Evolutionary conservation across 2,797 vertebrate genomes (phyloP).

Genomic region (Nothura maculosa): DNA sequence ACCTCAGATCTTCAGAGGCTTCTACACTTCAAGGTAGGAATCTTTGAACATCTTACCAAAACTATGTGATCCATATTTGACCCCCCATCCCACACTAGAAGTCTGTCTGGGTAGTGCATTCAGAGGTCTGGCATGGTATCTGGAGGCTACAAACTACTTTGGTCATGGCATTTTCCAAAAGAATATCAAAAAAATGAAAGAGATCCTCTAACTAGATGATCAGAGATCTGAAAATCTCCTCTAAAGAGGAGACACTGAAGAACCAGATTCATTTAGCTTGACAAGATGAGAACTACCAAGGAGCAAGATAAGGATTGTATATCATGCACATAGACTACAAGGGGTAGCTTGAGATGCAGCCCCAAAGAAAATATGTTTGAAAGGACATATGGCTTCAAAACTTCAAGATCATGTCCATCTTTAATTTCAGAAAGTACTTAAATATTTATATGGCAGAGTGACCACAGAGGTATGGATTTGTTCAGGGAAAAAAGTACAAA

Average conservation of each 20-base stretch:
- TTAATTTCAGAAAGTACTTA: background rate
- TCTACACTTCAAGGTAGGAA: background rate
- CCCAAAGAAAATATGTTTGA: background rate
- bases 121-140: background rate
- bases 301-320: background rate
- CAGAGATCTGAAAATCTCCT: background rate
- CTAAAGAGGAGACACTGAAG: background rate
- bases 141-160: background rate
- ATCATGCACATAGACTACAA: accelerated
- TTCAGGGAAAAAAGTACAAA: background rate
- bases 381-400: background rate
- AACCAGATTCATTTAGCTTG: background rate
- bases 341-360: background rate
- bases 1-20: background rate
- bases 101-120: background rate
- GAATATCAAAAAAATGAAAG: background rate
- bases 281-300: background rate
- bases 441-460: background rate
- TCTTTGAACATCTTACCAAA: background rate
- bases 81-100: background rate
- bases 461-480: background rate
- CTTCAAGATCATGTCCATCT: background rate
- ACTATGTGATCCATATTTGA: background rate
- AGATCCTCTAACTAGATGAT: background rate
- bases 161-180: background rate